Percentiles rank a stretch among this genome's conserved stretches.
Conservation (phyloP, 2,888 invertebrate species). For the Galerucella calmariensis region DNA sequence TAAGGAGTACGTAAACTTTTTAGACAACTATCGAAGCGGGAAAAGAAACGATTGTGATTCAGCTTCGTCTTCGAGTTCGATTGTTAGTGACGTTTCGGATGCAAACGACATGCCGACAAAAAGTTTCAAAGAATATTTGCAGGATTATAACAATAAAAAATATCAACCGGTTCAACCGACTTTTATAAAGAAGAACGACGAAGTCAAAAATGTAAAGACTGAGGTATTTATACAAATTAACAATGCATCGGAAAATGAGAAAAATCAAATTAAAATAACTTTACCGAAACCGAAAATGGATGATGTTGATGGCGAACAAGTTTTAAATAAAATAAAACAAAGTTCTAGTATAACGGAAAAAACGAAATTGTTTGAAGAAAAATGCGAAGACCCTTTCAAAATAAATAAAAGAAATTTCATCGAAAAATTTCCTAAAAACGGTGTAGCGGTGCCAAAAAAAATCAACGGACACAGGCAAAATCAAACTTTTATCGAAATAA, state of each 20-base stretch:
- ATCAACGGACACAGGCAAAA: background rate
- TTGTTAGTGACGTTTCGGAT: constrained; percentile 46
- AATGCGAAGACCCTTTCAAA: background rate
- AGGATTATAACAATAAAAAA: constrained; percentile 51
- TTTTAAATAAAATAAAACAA: constrained; percentile 43
- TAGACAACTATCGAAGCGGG: constrained; percentile 55
- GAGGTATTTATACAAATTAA: constrained; percentile 22
- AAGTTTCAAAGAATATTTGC: constrained; percentile 50
- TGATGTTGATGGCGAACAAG: constrained; percentile 28
- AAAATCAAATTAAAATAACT: constrained; percentile 11
- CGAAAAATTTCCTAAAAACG: constrained; percentile 5
- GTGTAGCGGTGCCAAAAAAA: background rate
- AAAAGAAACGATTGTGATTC: constrained; percentile 52
- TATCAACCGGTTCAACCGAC: constrained; percentile 51
- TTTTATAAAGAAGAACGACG: constrained; percentile 27
- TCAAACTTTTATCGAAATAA: constrained; percentile 16
- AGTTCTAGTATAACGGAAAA: constrained; percentile 48
- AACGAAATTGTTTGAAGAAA: constrained; percentile 46
- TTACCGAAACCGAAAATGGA: constrained; percentile 8
- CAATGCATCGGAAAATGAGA: background rate
- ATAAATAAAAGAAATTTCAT: background rate
- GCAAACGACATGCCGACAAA: constrained; percentile 42
- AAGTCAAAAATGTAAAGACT: constrained; percentile 34
- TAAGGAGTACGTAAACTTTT: constrained; percentile 59
- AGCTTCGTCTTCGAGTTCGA: constrained; percentile 49